These are phyloP conservation scores for Temnothorax longispinosus DNA, from an alignment of 1,140 invertebrate species.

Conservation along the genomic window DNA sequence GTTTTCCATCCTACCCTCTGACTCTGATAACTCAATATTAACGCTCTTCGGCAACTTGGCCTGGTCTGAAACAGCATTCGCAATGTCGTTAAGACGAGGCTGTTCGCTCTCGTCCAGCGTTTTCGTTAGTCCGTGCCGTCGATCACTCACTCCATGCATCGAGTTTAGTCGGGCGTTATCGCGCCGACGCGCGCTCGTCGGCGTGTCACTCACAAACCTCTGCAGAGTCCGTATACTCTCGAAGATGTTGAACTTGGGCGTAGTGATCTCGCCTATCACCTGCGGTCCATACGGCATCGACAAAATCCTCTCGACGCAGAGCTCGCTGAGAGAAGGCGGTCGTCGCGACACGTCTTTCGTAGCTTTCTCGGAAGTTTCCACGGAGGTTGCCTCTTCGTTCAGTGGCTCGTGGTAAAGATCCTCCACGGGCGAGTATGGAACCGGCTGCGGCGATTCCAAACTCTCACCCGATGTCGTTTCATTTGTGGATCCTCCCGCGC, in stretches of 20 bases:
- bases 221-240: conserved; percentile 80
- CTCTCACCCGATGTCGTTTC: conserved; percentile 34
- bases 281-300: conserved; percentile 88
- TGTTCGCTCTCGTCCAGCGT: background rate
- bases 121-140: conserved; percentile 53
- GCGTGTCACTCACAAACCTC: conserved; percentile 67
- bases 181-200: background rate
- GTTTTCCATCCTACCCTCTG: conserved; percentile 34
- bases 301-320: conserved; percentile 88
- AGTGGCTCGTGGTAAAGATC: conserved; percentile 73
- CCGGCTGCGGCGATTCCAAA: conserved; percentile 62
- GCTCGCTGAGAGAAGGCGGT: conserved; percentile 83
- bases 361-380: conserved; percentile 12
- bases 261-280: conserved; percentile 89
- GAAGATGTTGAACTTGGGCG: conserved; percentile 87
- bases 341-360: background rate
- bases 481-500: conserved; percentile 1
- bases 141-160: conserved; percentile 65
- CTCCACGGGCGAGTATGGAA: conserved; percentile 76
- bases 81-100: conserved; percentile 10
- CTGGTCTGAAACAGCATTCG: conserved; percentile 70
- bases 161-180: conserved; percentile 45
- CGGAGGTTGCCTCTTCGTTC: conserved; percentile 19
- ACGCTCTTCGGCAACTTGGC: conserved; percentile 68
- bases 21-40: conserved; percentile 31